Percentiles rank a stretch among this genome's conserved stretches.
phyloP scores from a whole-genome alignment of 2,888 invertebrate genomes.

The Ethmia dodecea region DNA sequence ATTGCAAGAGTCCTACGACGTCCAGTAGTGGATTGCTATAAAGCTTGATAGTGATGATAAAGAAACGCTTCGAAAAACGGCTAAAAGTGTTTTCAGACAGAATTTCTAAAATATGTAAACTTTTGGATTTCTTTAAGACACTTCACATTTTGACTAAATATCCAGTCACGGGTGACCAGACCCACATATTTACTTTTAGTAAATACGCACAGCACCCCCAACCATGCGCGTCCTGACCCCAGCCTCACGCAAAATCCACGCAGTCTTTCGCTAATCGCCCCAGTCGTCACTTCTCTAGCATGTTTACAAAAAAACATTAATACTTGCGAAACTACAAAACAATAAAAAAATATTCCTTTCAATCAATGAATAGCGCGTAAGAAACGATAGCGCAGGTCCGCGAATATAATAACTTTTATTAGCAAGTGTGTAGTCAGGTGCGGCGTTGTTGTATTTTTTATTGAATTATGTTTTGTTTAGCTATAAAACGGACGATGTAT shows the following conservation, averaged over 20 bases:
- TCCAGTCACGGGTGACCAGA: too few species aligned
- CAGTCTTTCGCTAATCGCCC: constrained; percentile 64
- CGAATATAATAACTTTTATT: constrained; percentile 10
- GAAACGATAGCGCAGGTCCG: constrained; percentile 19
- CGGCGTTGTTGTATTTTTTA: constrained; percentile 33
- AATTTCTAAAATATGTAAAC: too few species aligned
- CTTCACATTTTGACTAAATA: too few species aligned
- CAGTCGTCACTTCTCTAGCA: constrained; percentile 45
- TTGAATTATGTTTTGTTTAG: constrained; percentile 22
- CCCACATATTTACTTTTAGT: constrained; percentile 45
- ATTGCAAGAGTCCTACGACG: too few species aligned
- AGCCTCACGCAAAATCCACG: constrained; percentile 49
- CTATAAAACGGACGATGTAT: constrained; percentile 34
- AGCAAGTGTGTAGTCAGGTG: constrained; percentile 23
- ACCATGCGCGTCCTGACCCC: constrained; percentile 55
- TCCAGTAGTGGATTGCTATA: too few species aligned
- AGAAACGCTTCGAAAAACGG: too few species aligned
- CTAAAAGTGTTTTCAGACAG: too few species aligned
- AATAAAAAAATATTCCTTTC: constrained; percentile 24
- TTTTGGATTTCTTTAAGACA: too few species aligned
- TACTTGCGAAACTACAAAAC: constrained; percentile 28
- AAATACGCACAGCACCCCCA: constrained; percentile 53
- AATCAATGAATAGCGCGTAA: constrained; percentile 28
- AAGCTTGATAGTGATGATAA: too few species aligned
- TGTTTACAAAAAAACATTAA: constrained; percentile 27